phyloP scores from a whole-genome alignment of 2,113 vertebrate species.

The Nothoprocta perdicaria region DNA sequence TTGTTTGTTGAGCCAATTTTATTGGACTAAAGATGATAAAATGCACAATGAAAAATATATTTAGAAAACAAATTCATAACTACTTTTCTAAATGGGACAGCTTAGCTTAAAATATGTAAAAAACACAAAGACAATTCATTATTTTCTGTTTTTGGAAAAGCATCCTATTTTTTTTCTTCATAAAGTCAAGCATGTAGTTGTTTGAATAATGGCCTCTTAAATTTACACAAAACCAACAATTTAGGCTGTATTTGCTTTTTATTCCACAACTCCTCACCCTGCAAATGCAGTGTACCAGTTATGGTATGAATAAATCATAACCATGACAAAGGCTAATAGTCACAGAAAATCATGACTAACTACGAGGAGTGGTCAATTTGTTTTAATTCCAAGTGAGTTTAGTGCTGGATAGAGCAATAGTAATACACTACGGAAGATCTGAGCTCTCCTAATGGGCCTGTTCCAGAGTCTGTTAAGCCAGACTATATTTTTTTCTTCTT shows the following conservation, averaged over 20 bases:
- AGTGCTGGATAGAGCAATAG: not conserved
- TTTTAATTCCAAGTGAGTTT: slow-evolving; percentile 18
- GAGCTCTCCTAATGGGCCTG: not conserved
- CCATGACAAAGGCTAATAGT: not conserved
- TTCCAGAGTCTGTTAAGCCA: not conserved
- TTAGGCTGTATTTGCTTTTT: slow-evolving; percentile 1
- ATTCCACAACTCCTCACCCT: not conserved
- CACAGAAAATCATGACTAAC: slow-evolving; percentile 18
- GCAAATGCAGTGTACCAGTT: not conserved
- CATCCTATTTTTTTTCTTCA: not conserved
- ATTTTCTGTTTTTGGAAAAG: slow-evolving; percentile 28
- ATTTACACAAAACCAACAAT: slow-evolving; percentile 26
- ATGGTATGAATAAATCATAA: not conserved
- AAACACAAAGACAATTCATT: slow-evolving; percentile 59
- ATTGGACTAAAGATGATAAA: slow-evolving; percentile 69
- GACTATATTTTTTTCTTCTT: no score
- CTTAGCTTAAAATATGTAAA: slow-evolving; percentile 56
- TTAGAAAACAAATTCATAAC: slow-evolving; percentile 70
- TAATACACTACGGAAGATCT: fast-evolving
- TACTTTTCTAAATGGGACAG: slow-evolving; percentile 40
- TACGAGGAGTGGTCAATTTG: slow-evolving; percentile 12
- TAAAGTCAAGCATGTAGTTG: slow-evolving; percentile 9
- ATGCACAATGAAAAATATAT: slow-evolving; percentile 65
- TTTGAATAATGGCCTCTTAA: slow-evolving; percentile 65
- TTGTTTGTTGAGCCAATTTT: slow-evolving; percentile 65